Evolutionary conservation across 2,113 vertebrate species (phyloP).

Genomic region (Paramisgurnus dabryanus): DNA sequence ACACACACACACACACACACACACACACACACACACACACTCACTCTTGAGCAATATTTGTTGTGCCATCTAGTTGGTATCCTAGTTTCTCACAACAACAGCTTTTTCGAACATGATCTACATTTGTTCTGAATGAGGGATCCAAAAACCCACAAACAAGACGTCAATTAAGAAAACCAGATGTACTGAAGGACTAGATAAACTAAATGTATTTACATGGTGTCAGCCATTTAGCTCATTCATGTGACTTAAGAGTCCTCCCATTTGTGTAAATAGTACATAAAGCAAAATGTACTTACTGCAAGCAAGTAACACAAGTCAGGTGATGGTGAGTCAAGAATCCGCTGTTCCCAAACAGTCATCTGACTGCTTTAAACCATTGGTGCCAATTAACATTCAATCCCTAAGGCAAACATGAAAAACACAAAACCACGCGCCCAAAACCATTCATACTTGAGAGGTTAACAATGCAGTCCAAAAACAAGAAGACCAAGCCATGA

Average conservation of each 20-base stretch:
- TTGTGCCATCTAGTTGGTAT: not conserved
- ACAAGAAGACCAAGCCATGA: no score
- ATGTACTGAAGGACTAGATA: not conserved
- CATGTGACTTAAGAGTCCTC: not conserved
- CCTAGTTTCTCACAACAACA: not conserved
- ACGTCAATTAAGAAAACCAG: not conserved
- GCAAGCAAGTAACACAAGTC: conserved; percentile 4
- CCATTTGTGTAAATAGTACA: conserved; percentile 1
- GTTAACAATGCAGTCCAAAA: not conserved
- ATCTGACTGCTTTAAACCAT: not conserved
- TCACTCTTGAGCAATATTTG: not conserved
- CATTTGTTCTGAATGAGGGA: not conserved
- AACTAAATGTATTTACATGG: not conserved
- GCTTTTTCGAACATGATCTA: not conserved
- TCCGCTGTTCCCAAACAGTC: not conserved
- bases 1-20: no score
- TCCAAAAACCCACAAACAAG: not conserved
- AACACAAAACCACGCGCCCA: not conserved
- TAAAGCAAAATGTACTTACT: not conserved
- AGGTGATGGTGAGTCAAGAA: conserved; percentile 10
- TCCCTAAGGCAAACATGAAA: not conserved
- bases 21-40: not conserved
- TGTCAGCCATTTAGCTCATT: not conserved
- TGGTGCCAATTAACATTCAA: not conserved
- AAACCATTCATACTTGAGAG: not conserved